Conservation (phyloP, 2,113 vertebrate species). For the Takifugu bimaculatus region DNA sequence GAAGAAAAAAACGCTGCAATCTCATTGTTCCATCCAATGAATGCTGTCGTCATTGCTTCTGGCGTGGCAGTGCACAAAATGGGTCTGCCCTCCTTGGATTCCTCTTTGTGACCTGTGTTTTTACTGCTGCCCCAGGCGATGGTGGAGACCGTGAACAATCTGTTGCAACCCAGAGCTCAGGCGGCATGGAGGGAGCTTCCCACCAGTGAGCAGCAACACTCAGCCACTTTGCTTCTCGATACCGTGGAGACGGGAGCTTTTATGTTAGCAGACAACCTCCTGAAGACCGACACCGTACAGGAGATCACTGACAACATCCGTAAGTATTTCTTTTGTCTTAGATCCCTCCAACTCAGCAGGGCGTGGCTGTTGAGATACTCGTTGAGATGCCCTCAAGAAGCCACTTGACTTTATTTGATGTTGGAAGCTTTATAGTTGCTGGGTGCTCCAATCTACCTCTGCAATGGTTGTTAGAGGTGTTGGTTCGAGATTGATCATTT, state of each 20-base stretch:
- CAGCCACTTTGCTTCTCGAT: conserved; percentile 93
- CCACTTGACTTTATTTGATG: conserved; percentile 32
- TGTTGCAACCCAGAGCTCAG: conserved; percentile 89
- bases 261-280: conserved; percentile 96
- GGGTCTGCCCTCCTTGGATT: conserved; percentile 6
- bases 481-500: background rate
- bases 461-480: background rate
- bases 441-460: conserved; percentile 2
- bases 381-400: conserved; percentile 34
- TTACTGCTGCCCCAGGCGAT: conserved; percentile 81
- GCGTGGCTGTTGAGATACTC: conserved; percentile 7
- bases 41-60: conserved; percentile 26
- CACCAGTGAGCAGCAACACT: conserved; percentile 87
- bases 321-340: conserved; percentile 73
- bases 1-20: conserved; percentile 19
- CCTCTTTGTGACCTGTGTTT: conserved; percentile 43
- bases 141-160: conserved; percentile 98
- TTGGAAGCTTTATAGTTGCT: conserved; percentile 3
- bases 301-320: conserved; percentile 96
- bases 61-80: conserved; percentile 11
- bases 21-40: conserved; percentile 32
- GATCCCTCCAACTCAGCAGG: conserved; percentile 7
- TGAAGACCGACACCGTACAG: conserved; percentile 96
- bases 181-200: conserved; percentile 90
- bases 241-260: conserved; percentile 97